Evolutionary conservation across 2,888 invertebrate species (phyloP), one percentile per base, ranked within the genome.

Genomic region (Myathropa florea): DNA sequence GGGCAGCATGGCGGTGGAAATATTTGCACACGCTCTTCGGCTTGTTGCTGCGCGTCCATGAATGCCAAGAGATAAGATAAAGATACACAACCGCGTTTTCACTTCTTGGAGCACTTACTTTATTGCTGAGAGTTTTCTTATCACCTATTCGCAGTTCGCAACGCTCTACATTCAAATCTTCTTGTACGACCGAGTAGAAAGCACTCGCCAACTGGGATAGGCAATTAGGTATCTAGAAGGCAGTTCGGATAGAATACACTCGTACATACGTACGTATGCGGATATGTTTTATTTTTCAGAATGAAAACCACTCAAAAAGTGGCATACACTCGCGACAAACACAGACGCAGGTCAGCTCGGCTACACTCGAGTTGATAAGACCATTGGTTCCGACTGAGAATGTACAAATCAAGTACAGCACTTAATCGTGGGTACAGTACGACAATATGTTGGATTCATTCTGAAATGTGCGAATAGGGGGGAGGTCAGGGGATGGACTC

Each of bases 21-120:
- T 33, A 70, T 59, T 53, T 57, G 64, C 63, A 26, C 78, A 46
- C 71, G 63, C 55, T 28, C 33, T 39, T 14, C 26, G n/a, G 18
- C 7, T 63, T 63, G 46, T 18, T 24, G 26, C 55, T 23, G 78
- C 26, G 78, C 26, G 24, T 33, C 67, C 68, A 61, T 36, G 61
- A 61, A 63, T 14, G 24, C 14, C 1, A 36, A n/a, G 4, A 70
- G 78, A 78, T 78, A 64, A 78, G 78, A 78, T 78, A 78, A 77
- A 76, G 26, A 72, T 30, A 24, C 46, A 57, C 24, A 46, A 12
- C 28, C 21, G n/a, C 55, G n/a, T 46, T 76, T 60, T 21, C 12
- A 46, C 59, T 67, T 21, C 14, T 36, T 28, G 30, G n/a, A 55
- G 33, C 33, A 60, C 53, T 76, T 61, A 65, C 23, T 68, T 46